These are phyloP conservation scores for Scomberomorus guttatus DNA, from an alignment of 2,797 vertebrate genomes.

Conservation along the genomic window DNA sequence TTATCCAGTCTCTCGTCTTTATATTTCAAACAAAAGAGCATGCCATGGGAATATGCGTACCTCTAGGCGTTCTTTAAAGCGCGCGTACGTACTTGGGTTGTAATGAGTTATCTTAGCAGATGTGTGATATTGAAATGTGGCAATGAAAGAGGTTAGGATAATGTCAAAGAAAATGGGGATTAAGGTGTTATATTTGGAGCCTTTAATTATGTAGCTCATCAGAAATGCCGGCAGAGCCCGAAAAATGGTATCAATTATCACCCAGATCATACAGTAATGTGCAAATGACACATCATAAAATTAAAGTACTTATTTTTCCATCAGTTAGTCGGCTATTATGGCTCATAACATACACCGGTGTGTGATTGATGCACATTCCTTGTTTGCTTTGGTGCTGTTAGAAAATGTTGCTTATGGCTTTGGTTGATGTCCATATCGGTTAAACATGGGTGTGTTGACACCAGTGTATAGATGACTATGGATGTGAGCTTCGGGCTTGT, in stretches of 20 bases:
- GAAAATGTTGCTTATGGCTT: not conserved
- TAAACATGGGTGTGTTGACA: not conserved
- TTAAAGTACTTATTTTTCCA: not conserved
- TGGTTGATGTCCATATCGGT: not conserved
- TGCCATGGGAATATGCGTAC: not conserved
- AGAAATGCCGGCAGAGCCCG: not conserved
- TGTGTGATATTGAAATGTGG: constrained; percentile 9
- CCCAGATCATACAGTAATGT: not conserved
- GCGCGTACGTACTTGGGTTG: not conserved
- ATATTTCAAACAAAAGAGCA: constrained; percentile 41
- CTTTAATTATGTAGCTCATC: not conserved
- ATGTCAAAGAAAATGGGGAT: constrained; percentile 6
- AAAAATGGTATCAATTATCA: not conserved
- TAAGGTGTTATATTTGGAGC: not conserved
- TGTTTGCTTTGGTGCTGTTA: not conserved
- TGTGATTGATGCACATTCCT: not conserved
- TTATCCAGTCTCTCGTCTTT: constrained; percentile 40
- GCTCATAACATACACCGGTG: not conserved
- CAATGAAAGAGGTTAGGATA: not conserved
- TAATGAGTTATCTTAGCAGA: constrained; percentile 23
- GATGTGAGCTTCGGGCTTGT: not conserved
- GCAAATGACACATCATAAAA: not conserved
- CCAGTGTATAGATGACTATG: not conserved
- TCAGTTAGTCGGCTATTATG: not conserved
- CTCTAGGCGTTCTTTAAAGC: constrained; percentile 19